A percentile compares a stretch with the other conserved stretches of the same genome.
Evolutionary conservation across 1,140 invertebrate species (phyloP).

Genomic region (Rhyacophila brunnea): DNA sequence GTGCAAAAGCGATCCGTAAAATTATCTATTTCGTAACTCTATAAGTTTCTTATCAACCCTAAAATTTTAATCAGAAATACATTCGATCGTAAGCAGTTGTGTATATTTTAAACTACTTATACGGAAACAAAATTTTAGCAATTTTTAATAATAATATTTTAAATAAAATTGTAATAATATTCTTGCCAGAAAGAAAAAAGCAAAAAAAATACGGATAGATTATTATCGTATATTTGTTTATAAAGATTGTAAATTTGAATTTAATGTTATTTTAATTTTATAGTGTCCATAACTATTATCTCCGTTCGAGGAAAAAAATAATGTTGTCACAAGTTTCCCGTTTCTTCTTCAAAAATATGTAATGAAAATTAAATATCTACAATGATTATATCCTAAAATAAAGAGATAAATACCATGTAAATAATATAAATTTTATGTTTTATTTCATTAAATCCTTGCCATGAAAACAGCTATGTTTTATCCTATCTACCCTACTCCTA

Average conservation of each 20-base stretch:
- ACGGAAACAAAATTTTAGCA: slow-evolving; percentile 24
- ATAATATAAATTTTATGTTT: slow-evolving; percentile 3
- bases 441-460: too few species aligned
- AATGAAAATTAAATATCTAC: slow-evolving; percentile 36
- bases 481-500: too few species aligned
- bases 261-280: slow-evolving; percentile 34
- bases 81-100: slow-evolving; percentile 4
- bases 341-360: slow-evolving; percentile 35
- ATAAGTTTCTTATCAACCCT: slow-evolving; percentile 9
- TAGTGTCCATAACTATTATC: slow-evolving; percentile 30
- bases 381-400: slow-evolving; percentile 38
- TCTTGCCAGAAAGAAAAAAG: slow-evolving; percentile 31
- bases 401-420: slow-evolving; percentile 34
- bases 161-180: slow-evolving; percentile 28
- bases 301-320: slow-evolving; percentile 27
- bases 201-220: slow-evolving; percentile 22
- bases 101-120: slow-evolving; percentile 11
- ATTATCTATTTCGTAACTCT: slow-evolving; percentile 23
- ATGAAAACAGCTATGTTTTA: too few species aligned
- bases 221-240: slow-evolving; percentile 29
- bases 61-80: not conserved
- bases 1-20: slow-evolving; percentile 19
- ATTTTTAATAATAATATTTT: slow-evolving; percentile 27
- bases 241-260: slow-evolving; percentile 34
- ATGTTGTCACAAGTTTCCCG: slow-evolving; percentile 30